Conservation (phyloP, 2,888 invertebrate species). For the Amphipyra berbera region DNA sequence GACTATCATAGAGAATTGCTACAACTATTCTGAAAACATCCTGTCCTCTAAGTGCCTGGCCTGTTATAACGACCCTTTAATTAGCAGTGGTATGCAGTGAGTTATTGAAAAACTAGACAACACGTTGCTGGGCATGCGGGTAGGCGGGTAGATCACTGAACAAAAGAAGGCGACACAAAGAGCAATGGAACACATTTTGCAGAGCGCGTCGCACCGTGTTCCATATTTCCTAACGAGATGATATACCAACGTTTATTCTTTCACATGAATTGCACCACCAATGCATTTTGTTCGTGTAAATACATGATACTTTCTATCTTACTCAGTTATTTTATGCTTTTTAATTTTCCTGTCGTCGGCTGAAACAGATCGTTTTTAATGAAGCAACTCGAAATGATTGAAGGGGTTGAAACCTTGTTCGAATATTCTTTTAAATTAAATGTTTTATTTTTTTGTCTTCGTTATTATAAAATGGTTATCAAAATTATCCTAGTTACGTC, state of each 20-base stretch:
- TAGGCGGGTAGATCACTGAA: slow-evolving; percentile 79
- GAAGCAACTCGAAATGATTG: slow-evolving; percentile 51
- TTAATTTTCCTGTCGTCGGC: slow-evolving; percentile 55
- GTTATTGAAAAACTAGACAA: slow-evolving; percentile 66
- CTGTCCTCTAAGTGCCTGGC: slow-evolving; percentile 4
- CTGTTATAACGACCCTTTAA: slow-evolving; percentile 58
- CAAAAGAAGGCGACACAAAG: slow-evolving; percentile 86
- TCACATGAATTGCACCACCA: slow-evolving; percentile 68
- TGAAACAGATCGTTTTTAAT: slow-evolving; percentile 53
- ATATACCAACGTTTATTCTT: slow-evolving; percentile 81
- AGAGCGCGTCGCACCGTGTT: slow-evolving; percentile 82
- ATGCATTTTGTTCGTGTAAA: slow-evolving; percentile 63
- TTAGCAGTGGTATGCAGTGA: slow-evolving; percentile 56
- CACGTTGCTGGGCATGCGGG: slow-evolving; percentile 59
- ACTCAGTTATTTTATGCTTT: slow-evolving; percentile 45
- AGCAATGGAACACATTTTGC: slow-evolving; percentile 86
- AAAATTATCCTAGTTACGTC: slow-evolving; percentile 48
- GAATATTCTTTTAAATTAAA: slow-evolving; percentile 49
- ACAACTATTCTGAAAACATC: slow-evolving; percentile 13
- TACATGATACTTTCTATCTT: slow-evolving; percentile 40
- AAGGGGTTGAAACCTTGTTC: slow-evolving; percentile 46
- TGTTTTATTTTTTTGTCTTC: slow-evolving; percentile 41
- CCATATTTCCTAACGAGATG: slow-evolving; percentile 88
- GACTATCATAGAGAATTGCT: slow-evolving; percentile 17
- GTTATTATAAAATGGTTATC: slow-evolving; percentile 38